Percentiles rank a stretch among this genome's conserved stretches.
Conservation (phyloP, 2,113 vertebrate genomes). For the Stegastes partitus region DNA sequence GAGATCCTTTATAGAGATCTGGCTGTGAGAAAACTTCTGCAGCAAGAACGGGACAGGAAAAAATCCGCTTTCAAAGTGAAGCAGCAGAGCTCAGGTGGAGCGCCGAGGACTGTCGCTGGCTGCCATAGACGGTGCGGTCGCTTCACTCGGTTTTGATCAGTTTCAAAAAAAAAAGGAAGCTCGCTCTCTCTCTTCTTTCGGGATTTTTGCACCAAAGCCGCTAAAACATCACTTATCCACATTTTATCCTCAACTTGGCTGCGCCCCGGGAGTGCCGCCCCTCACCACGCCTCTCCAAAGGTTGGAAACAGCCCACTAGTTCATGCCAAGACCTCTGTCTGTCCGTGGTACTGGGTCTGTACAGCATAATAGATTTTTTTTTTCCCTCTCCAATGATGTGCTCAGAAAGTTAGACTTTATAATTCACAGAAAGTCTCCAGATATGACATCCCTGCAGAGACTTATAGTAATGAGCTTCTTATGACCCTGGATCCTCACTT, state of each 20-base stretch:
- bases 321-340: conserved; percentile 23
- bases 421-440: neutral
- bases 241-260: conserved; percentile 81
- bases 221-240: conserved; percentile 76
- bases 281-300: conserved; percentile 72
- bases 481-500: too few relatives aligned
- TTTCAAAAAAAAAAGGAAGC: neutral
- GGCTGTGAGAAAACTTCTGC: conserved; percentile 43
- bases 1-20: conserved; percentile 53
- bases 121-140: neutral
- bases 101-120: conserved; percentile 8
- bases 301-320: conserved; percentile 40
- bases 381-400: neutral
- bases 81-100: conserved; percentile 56
- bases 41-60: neutral
- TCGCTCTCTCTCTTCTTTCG: conserved; percentile 49
- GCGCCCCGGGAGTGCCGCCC: conserved; percentile 55
- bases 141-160: conserved; percentile 11
- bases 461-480: too few relatives aligned
- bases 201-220: conserved; percentile 67
- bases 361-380: too few relatives aligned
- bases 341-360: conserved; percentile 18
- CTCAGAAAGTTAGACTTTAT: neutral
- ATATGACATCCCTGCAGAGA: neutral
- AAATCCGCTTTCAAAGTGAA: conserved; percentile 42